phyloP scores from a whole-genome alignment of 2,797 vertebrate genomes.

The Clarias pachynema region DNA sequence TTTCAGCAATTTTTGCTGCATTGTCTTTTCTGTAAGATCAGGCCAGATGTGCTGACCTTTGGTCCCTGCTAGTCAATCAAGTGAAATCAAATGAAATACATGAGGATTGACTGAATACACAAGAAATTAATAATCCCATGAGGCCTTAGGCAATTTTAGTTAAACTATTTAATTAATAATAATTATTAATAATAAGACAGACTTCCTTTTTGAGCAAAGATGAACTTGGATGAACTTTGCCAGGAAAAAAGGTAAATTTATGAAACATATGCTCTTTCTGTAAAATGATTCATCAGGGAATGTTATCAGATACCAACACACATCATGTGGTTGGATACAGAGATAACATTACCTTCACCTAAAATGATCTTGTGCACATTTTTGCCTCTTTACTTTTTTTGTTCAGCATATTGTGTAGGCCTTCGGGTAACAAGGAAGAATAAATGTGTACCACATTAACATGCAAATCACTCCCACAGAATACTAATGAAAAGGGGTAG shows the following conservation, averaged over 20 bases:
- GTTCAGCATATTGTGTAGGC: neutral
- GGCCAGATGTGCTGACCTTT: no score
- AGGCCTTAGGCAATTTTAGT: neutral
- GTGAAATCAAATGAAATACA: neutral
- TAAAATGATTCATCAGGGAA: constrained; percentile 23
- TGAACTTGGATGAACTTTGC: neutral
- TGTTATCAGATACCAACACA: constrained; percentile 33
- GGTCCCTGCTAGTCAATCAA: no score
- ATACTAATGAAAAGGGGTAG: neutral
- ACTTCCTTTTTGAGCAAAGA: neutral
- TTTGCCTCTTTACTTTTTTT: neutral
- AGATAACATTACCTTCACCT: constrained; percentile 31
- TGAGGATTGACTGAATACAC: neutral
- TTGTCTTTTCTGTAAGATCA: no score
- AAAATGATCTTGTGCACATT: constrained; percentile 28
- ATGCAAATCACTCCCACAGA: neutral
- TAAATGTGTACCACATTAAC: neutral
- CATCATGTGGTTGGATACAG: constrained; percentile 31
- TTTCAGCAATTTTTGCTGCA: no score
- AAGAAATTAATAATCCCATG: neutral
- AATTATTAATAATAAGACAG: neutral
- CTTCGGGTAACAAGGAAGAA: neutral
- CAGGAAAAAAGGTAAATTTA: constrained; percentile 1
- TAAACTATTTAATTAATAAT: neutral
- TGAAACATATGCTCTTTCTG: constrained; percentile 17